These are phyloP conservation scores for Benitochromis conjunctus DNA, from an alignment of 2,113 vertebrate species.

Conservation along the genomic window DNA sequence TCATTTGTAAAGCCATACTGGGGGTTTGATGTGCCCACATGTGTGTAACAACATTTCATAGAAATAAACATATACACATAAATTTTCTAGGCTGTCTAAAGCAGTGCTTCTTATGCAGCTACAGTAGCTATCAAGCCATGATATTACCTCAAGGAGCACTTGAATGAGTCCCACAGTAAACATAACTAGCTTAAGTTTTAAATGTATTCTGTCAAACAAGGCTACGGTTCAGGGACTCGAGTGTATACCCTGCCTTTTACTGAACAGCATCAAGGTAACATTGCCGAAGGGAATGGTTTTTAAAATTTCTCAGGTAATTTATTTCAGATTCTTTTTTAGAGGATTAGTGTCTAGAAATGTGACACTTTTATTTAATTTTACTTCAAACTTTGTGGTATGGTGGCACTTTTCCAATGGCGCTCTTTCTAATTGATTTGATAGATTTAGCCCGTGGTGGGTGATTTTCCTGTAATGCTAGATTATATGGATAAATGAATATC, in stretches of 20 bases:
- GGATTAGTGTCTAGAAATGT: background rate
- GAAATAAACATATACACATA: conserved; percentile 30
- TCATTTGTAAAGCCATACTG: conserved; percentile 4
- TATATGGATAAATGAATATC: background rate
- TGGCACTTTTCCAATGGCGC: background rate
- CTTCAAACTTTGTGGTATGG: background rate
- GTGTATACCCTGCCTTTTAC: background rate
- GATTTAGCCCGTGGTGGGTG: background rate
- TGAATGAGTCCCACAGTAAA: conserved; percentile 32
- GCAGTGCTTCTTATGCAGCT: background rate
- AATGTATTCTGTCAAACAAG: conserved; percentile 29
- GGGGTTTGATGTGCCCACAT: background rate
- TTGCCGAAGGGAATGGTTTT: background rate
- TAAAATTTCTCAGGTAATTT: background rate
- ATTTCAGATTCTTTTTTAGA: background rate
- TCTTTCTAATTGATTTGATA: background rate
- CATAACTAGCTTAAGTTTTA: conserved; percentile 36
- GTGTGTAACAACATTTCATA: background rate
- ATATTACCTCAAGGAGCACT: conserved; percentile 27
- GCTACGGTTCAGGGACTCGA: background rate
- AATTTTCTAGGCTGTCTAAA: conserved; percentile 1
- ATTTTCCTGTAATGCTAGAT: background rate
- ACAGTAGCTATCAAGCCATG: background rate
- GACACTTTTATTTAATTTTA: background rate
- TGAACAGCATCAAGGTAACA: background rate